Evolutionary conservation across 2,797 vertebrate species (phyloP).

Genomic region (Carcharodon carcharias): DNA sequence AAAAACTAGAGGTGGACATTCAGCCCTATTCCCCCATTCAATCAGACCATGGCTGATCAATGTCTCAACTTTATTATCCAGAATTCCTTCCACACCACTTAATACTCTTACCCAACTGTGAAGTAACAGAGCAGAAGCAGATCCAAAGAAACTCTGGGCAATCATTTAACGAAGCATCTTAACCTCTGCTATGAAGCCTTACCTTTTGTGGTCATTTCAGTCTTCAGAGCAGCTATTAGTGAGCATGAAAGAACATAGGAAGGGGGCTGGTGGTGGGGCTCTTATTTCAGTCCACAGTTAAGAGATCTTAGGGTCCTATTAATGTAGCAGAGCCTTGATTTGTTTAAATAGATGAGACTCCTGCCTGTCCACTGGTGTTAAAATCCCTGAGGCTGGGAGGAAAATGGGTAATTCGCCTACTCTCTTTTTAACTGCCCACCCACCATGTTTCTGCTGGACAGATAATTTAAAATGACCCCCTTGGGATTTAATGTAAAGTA

Average conservation of each 20-base stretch:
- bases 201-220: no score
- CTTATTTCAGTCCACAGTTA: neutral
- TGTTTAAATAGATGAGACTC: no score
- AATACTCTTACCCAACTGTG: neutral
- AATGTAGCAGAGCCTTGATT: neutral
- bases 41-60: neutral
- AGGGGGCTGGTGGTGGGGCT: neutral
- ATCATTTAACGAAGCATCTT: neutral
- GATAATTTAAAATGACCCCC: neutral
- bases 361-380: neutral
- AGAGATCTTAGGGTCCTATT: neutral
- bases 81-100: neutral
- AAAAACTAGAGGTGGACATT: neutral
- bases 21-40: neutral
- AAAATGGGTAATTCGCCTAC: neutral
- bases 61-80: neutral
- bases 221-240: neutral
- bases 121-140: neutral
- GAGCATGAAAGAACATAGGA: neutral
- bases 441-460: neutral
- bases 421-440: neutral
- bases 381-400: neutral
- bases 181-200: neutral
- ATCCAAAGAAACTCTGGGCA: neutral
- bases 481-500: neutral